Base-by-base conservation (phyloP, 2,888 invertebrate genomes). In the Drosophila niveifrons region DNA sequence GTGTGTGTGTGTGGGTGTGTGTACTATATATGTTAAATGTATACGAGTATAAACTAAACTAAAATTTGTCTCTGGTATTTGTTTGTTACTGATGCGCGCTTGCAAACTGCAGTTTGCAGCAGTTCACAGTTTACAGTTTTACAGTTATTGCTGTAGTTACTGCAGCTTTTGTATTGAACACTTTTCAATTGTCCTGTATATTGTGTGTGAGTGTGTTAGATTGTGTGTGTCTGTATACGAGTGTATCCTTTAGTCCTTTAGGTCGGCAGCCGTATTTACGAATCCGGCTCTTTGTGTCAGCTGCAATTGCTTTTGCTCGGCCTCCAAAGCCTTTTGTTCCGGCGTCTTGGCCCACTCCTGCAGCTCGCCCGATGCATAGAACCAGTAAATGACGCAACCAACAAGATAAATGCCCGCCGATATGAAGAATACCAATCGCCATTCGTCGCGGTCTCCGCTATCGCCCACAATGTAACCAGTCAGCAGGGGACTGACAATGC, bases 371-470 rank as follows among this genome's bases (percentile, higher is more conserved):
- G 97, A 97, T 6, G 96, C 96, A 90, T 96, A 95, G 1, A 95
- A 80, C 61, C 96, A 97, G 92, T 97, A 98, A n/a, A 97, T 93
- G 51, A 97, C 90, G 28, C 97, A 97, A 0, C 98, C 98, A n/a
- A 96, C 76, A 0, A 97, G 93, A 90, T 98, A 98, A 87, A 98
- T 94, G 63, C 94, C 94, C 78, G 96, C 96, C 0, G 97, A 95
- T 84, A 98, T 95, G 92, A 96, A 97, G 92, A 98, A 98, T 8
- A 98, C 96, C 34, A 95, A 93, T 73, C 96, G 95, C 98, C 98
- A 98, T 92, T 98, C 95, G 15, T 94, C 94, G 17, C 94, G 79
- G 34, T 76, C 79, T 6, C 75, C 75, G 31, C 51, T 95, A 75
- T 96, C 93, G 66, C 94, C 94, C 13, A 97, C 96, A 61, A 98